Evolutionary conservation across 2,888 invertebrate genomes (phyloP).

Genomic region (Aphodius granarius): DNA sequence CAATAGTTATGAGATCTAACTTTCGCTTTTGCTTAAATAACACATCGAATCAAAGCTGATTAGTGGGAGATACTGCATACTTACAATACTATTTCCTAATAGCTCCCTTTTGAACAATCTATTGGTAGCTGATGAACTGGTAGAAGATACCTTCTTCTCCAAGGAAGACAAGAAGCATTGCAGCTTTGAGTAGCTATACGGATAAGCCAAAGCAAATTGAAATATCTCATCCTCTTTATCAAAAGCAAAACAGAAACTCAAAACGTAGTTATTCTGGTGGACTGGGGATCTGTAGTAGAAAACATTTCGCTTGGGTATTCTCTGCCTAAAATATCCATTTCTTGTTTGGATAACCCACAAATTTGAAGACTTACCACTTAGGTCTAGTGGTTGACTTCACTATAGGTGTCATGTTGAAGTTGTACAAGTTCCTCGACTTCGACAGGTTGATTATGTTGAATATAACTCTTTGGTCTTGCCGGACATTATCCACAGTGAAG

Average conservation of each 20-base stretch:
- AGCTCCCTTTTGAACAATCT: slow-evolving; percentile 70
- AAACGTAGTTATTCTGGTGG: slow-evolving; percentile 88
- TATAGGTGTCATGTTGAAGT: slow-evolving; percentile 89
- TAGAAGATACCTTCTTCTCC: slow-evolving; percentile 56
- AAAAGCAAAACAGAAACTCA: slow-evolving; percentile 93
- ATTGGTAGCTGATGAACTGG: slow-evolving; percentile 52
- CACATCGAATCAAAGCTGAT: too few species aligned
- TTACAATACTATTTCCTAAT: slow-evolving; percentile 67
- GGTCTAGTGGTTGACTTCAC: slow-evolving; percentile 89
- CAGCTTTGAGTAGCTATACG: slow-evolving; percentile 92
- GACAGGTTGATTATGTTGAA: slow-evolving; percentile 97
- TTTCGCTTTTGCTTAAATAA: slow-evolving; percentile 83
- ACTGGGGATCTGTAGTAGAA: slow-evolving; percentile 90
- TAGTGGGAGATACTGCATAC: too few species aligned
- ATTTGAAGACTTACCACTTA: slow-evolving; percentile 75
- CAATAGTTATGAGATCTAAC: slow-evolving; percentile 86
- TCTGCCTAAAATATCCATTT: slow-evolving; percentile 61
- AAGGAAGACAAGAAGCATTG: slow-evolving; percentile 81
- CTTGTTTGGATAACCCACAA: not conserved
- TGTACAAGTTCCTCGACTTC: slow-evolving; percentile 86
- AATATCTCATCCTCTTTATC: slow-evolving; percentile 94
- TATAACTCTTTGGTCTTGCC: slow-evolving; percentile 88
- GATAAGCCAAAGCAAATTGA: slow-evolving; percentile 91
- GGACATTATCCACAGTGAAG: slow-evolving; percentile 96
- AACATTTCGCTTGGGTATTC: slow-evolving; percentile 78